Conservation (phyloP, 2,888 invertebrate genomes). For the Thelaira solivaga region DNA sequence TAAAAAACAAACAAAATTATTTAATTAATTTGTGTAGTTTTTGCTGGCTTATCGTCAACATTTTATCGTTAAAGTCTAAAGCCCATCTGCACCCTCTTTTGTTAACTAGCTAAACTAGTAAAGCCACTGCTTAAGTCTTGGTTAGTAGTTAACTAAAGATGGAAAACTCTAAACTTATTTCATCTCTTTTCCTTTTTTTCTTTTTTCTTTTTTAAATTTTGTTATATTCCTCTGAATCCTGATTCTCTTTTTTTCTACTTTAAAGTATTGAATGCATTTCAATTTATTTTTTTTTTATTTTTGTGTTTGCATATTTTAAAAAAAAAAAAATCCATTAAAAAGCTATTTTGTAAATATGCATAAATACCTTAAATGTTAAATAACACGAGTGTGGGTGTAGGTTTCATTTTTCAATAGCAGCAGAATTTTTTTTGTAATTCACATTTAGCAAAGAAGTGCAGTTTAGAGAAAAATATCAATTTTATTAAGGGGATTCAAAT, state of each 20-base stretch:
- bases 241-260: neutral
- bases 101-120: no score
- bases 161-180: no score
- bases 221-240: conserved; percentile 21
- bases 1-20: neutral
- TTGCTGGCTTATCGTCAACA: no score
- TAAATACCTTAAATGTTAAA: conserved; percentile 59
- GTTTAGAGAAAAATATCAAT: conserved; percentile 7
- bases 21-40: conserved; percentile 1
- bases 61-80: no score
- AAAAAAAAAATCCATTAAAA: conserved; percentile 49
- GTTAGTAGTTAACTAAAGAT: no score
- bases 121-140: no score
- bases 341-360: conserved; percentile 56
- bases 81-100: no score
- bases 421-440: conserved; percentile 35
- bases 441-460: conserved; percentile 30
- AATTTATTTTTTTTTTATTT: conserved; percentile 4
- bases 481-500: neutral
- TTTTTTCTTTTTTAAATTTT: neutral
- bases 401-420: conserved; percentile 52
- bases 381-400: conserved; percentile 11
- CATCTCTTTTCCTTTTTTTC: no score
- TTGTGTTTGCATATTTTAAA: conserved; percentile 22
- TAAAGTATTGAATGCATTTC: conserved; percentile 53